Conservation (phyloP, 2,797 vertebrate genomes). For the Meda fulgida region DNA sequence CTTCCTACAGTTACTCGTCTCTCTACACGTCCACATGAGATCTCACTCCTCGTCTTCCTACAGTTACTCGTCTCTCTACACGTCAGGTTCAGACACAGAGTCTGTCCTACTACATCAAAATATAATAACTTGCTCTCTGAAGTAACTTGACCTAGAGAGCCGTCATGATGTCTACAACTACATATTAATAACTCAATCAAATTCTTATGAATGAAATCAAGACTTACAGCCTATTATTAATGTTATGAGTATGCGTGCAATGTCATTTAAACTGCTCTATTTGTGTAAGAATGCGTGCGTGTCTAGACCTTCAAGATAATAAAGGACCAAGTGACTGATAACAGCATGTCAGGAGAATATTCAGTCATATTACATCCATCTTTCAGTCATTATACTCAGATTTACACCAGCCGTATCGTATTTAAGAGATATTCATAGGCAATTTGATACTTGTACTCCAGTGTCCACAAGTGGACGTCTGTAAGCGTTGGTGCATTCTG, state of each 20-base stretch:
- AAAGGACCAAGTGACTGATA: neutral
- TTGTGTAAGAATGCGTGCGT: neutral
- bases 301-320: neutral
- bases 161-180: neutral
- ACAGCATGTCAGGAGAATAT: slow-evolving; percentile 8
- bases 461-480: neutral
- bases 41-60: no score
- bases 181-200: neutral
- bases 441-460: neutral
- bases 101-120: no score
- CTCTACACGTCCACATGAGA: no score
- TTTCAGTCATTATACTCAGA: neutral
- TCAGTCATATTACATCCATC: neutral
- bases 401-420: neutral
- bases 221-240: neutral
- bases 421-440: slow-evolving; percentile 1
- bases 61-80: no score
- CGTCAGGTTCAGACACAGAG: no score
- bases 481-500: neutral
- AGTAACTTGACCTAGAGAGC: neutral
- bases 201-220: neutral
- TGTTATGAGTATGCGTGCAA: neutral
- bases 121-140: neutral
- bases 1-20: no score
- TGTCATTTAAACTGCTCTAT: neutral